These are phyloP conservation scores for Melanerpes aurifrons DNA, from an alignment of 2,113 vertebrate species.

Conservation along the genomic window DNA sequence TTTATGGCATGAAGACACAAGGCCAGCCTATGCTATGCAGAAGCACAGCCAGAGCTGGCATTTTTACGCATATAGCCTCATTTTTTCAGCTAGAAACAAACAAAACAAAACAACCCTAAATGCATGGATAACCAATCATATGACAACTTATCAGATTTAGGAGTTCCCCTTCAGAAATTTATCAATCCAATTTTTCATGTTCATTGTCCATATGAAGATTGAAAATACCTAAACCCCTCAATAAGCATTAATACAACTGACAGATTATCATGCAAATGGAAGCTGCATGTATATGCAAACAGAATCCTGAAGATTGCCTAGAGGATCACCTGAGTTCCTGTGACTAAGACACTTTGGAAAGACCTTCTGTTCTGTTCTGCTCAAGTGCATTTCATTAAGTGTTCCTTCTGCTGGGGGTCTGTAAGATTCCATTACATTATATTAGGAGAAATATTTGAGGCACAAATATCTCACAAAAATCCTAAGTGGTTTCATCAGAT, in stretches of 20 bases:
- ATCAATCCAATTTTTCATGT: background rate
- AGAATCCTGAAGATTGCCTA: background rate
- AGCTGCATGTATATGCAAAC: background rate
- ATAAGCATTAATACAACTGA: background rate
- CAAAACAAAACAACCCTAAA: background rate
- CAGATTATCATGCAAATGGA: constrained; percentile 5
- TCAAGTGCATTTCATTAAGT: background rate
- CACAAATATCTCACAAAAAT: background rate
- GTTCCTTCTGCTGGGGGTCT: background rate
- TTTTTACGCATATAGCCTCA: background rate
- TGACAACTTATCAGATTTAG: background rate
- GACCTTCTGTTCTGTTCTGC: background rate
- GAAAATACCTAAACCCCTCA: background rate
- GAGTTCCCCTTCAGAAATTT: background rate
- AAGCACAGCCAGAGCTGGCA: background rate
- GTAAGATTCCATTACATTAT: background rate
- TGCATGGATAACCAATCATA: background rate
- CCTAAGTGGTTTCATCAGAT: background rate
- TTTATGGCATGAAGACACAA: rapidly evolving
- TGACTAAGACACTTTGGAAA: background rate
- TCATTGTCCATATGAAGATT: background rate
- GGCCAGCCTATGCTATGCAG: background rate
- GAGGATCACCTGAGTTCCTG: background rate
- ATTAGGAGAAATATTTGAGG: background rate
- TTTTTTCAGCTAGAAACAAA: background rate